A percentile compares a stretch with the other conserved stretches of the same genome.
Conservation (phyloP, 2,797 vertebrate genomes). For the Lagorchestes hirsutus region DNA sequence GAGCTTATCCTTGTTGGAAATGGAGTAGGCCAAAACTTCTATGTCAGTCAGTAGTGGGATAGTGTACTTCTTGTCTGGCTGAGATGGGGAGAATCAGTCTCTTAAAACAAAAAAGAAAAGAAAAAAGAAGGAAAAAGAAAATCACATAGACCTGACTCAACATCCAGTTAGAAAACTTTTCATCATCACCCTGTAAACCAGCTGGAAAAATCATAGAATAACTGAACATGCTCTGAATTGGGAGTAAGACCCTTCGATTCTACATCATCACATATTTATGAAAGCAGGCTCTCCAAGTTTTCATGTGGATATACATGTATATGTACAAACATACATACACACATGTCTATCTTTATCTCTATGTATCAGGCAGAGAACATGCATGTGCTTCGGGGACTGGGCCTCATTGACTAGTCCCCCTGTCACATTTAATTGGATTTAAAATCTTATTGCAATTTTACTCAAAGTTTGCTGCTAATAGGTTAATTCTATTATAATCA, state of each 20-base stretch:
- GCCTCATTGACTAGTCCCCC: not conserved
- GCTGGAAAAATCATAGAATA: not conserved
- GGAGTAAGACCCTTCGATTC: not conserved
- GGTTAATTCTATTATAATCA: conserved; percentile 14
- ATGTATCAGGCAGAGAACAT: not conserved
- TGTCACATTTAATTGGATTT: conserved; percentile 23
- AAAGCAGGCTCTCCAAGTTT: not conserved
- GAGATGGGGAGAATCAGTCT: not conserved
- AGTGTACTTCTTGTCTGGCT: not conserved
- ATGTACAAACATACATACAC: not conserved
- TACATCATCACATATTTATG: not conserved
- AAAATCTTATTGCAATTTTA: conserved; percentile 51
- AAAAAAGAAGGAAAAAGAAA: not conserved
- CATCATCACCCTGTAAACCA: no score
- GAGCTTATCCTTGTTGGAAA: not conserved
- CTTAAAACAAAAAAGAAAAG: not conserved
- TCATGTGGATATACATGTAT: not conserved
- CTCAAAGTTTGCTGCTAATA: conserved; percentile 32
- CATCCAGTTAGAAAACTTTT: no score
- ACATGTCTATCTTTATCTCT: not conserved
- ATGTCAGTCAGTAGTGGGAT: not conserved
- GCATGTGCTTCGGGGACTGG: not conserved
- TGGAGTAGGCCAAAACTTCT: not conserved
- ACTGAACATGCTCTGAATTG: not conserved
- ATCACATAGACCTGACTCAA: not conserved